Conservation (phyloP, 2,113 vertebrate species). For the Capricornis sumatraensis region DNA sequence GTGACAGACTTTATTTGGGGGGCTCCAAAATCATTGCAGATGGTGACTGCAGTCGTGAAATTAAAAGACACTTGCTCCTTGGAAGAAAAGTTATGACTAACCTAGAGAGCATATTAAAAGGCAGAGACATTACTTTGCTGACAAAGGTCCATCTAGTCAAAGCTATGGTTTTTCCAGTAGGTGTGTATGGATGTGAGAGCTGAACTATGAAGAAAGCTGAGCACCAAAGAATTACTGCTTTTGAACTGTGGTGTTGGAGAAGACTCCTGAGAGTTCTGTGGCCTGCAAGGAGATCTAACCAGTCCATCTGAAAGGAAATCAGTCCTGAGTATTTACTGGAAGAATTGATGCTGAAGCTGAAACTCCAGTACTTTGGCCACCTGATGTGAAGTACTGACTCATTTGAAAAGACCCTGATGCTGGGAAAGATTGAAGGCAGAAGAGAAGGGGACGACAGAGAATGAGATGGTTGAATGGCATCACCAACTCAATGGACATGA, state of each 20-base stretch:
- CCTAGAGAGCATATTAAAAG: not conserved
- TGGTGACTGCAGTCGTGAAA: not conserved
- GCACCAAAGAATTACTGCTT: not conserved
- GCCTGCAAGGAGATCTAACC: not conserved
- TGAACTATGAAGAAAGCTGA: not conserved
- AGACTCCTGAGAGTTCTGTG: not conserved
- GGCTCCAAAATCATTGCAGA: not conserved
- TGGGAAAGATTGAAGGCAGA: not conserved
- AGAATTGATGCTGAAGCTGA: not conserved
- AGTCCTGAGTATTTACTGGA: not conserved
- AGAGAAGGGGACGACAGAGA: not conserved
- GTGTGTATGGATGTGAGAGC: not conserved
- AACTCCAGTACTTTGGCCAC: not conserved
- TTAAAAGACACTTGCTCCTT: not conserved
- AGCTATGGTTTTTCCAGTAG: not conserved
- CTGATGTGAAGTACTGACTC: not conserved
- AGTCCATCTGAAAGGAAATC: not conserved
- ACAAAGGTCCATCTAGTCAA: not conserved
- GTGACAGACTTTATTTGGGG: not conserved
- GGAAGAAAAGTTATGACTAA: not conserved
- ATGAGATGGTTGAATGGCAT: not conserved
- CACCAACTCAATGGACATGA: not conserved
- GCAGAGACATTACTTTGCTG: not conserved
- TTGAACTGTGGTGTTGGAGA: not conserved
- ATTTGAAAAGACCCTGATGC: not conserved